Base-by-base conservation (phyloP, 1,140 invertebrate genomes). In the Aethina tumida region DNA sequence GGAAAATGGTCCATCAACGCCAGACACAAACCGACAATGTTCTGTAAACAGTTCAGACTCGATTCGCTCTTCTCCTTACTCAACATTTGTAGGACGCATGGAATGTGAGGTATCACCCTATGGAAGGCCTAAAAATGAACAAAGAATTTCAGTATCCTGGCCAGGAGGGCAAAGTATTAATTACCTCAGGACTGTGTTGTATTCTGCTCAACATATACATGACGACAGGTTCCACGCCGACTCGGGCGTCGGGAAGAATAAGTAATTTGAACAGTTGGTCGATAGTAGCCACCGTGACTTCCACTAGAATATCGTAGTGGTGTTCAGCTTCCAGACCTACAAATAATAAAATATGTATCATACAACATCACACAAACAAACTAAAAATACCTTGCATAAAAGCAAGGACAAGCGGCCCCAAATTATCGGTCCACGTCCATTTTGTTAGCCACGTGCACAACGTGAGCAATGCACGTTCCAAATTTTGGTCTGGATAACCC, bases 161-260 rank as follows among this genome's bases (percentile, higher is more conserved):
- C n/a, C n/a, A n/a, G n/a, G n/a, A n/a, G n/a, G n/a, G n/a, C n/a
- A n/a, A n/a, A n/a, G n/a, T n/a, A n/a, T n/a, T n/a, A n/a, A n/a
- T n/a, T n/a, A n/a, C n/a, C n/a, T n/a, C 32, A 4, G 65, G 63
- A 5, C 53, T 60, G 16, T 63, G 59, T 43, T 71, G 61, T 19
- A 63, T 63, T n/a, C 53, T 55, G 2, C 56, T 60, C 2, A 76
- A 55, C 53, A 76, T 70, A 34, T 70, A 60, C 44, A 67, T 65
- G 9, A 73, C 63, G 27, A 75, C 63, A 2, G 64, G 59, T 5
- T 64, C 62, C 15, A 67, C 60, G 33, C 59, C 62, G 5, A 54
- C 53, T 7, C 72, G 59, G 13, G 64, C 41, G 2, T 63, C 58
- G 2, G 64, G 65, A 9, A 74, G 30, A 12, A 64, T 39, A 6